Conservation (phyloP, 2,888 invertebrate species). For the Pherbina coryleti region DNA sequence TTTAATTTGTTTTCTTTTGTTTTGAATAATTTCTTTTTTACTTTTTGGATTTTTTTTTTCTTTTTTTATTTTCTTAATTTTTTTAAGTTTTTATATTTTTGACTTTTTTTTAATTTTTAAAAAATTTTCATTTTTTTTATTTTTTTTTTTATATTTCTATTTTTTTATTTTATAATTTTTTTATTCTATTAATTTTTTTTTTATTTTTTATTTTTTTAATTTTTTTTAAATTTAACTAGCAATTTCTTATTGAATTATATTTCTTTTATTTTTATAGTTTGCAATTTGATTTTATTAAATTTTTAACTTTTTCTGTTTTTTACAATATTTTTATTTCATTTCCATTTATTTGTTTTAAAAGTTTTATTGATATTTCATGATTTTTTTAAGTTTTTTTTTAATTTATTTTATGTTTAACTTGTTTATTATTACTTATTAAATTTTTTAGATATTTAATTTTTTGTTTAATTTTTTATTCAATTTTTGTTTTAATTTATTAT, state of each 20-base stretch:
- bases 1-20: not conserved
- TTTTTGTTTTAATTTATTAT: not conserved
- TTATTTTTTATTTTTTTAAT: not conserved
- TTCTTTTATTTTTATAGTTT: not conserved
- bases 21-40: too few relatives aligned
- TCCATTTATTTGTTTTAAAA: too few relatives aligned
- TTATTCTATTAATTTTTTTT: not conserved
- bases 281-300: too few relatives aligned
- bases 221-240: not conserved
- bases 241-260: too few relatives aligned
- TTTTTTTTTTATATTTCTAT: not conserved
- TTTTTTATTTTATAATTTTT: not conserved
- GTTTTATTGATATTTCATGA: too few relatives aligned
- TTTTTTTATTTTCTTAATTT: too few relatives aligned
- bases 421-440: too few relatives aligned
- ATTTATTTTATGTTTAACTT: not conserved
- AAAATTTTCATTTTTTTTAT: constrained; percentile 10
- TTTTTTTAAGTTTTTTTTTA: too few relatives aligned
- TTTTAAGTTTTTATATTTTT: too few relatives aligned
- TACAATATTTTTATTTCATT: too few relatives aligned
- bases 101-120: too few relatives aligned
- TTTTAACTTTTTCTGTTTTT: too few relatives aligned
- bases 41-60: not conserved
- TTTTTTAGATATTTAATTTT: not conserved
- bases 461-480: not conserved